Percentiles rank a stretch among this genome's conserved stretches.
Evolutionary conservation across 1,140 invertebrate species (phyloP).

Genomic region (Drosophila sp.): DNA sequence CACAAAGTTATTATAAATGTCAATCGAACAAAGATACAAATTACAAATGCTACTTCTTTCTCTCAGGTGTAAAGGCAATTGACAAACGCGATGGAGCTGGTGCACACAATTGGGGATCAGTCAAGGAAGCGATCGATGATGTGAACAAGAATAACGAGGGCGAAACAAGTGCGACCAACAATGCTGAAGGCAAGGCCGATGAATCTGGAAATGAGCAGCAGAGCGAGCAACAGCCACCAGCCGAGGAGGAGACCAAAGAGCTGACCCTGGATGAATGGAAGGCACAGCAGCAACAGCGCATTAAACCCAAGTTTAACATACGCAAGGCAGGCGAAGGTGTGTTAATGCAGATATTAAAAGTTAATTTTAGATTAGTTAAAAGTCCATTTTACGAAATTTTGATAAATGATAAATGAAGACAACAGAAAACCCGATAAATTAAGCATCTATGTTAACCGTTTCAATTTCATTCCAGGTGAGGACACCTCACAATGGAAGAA

Average conservation of each 20-base stretch:
- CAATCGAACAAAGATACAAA: neutral
- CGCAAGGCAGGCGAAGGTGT: slow-evolving; percentile 94
- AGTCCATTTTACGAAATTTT: no score
- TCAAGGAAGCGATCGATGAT: slow-evolving; percentile 94
- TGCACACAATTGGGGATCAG: slow-evolving; percentile 97
- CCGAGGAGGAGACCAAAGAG: slow-evolving; percentile 92
- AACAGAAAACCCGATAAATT: no score
- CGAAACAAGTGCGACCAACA: slow-evolving; percentile 81
- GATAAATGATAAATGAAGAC: no score
- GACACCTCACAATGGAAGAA: slow-evolving; percentile 96
- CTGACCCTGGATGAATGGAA: slow-evolving; percentile 96
- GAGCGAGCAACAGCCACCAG: slow-evolving; percentile 85
- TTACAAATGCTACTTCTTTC: neutral
- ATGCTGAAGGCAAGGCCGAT: slow-evolving; percentile 70
- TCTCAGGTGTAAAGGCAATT: slow-evolving; percentile 92
- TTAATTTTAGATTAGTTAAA: no score
- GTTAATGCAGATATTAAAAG: no score
- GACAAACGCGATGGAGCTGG: slow-evolving; percentile 97
- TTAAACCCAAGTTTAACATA: slow-evolving; percentile 94
- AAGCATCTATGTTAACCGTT: neutral
- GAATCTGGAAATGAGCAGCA: slow-evolving; percentile 85
- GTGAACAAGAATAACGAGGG: slow-evolving; percentile 86
- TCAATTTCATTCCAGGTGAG: slow-evolving; percentile 86
- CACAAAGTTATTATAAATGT: neutral
- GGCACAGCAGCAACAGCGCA: slow-evolving; percentile 89